phyloP scores from a whole-genome alignment of 2,888 invertebrate genomes.

The Gastrophysa polygoni region DNA sequence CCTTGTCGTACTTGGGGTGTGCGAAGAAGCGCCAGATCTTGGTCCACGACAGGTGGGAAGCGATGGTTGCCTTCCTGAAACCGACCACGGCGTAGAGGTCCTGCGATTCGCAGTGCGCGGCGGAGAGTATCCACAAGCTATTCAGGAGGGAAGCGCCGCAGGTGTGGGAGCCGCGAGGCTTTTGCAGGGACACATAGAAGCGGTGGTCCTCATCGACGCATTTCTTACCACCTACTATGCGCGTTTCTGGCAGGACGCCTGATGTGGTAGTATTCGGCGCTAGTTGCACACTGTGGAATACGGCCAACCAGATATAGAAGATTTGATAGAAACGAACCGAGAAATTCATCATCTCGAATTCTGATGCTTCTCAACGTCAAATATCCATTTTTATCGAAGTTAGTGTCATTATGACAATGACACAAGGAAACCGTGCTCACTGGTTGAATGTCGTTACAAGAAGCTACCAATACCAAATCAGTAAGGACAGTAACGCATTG shows the following conservation, averaged over 20 bases:
- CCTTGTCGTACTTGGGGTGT: neutral
- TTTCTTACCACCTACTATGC: slow-evolving; percentile 2
- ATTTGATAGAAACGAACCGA: too few relatives aligned
- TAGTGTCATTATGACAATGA: too few relatives aligned
- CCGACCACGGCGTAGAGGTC: neutral
- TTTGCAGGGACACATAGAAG: neutral
- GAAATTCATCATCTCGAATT: too few relatives aligned
- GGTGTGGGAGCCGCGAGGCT: neutral
- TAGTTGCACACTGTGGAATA: too few relatives aligned
- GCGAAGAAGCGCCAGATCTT: neutral
- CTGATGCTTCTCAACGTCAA: too few relatives aligned
- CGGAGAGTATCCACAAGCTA: neutral
- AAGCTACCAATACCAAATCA: too few relatives aligned
- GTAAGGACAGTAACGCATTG: too few relatives aligned
- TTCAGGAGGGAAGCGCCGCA: slow-evolving; percentile 1
- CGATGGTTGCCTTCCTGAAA: neutral
- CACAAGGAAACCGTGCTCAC: too few relatives aligned
- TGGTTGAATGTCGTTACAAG: too few relatives aligned
- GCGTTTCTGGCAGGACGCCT: neutral
- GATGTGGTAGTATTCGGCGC: too few relatives aligned
- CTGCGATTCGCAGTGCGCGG: neutral
- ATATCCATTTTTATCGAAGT: too few relatives aligned
- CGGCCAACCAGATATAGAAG: too few relatives aligned
- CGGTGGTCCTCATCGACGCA: neutral
- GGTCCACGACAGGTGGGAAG: neutral